Percentiles rank a stretch among this genome's conserved stretches.
phyloP scores from a whole-genome alignment of 2,888 invertebrate genomes.

The Melangyna quadrimaculata region DNA sequence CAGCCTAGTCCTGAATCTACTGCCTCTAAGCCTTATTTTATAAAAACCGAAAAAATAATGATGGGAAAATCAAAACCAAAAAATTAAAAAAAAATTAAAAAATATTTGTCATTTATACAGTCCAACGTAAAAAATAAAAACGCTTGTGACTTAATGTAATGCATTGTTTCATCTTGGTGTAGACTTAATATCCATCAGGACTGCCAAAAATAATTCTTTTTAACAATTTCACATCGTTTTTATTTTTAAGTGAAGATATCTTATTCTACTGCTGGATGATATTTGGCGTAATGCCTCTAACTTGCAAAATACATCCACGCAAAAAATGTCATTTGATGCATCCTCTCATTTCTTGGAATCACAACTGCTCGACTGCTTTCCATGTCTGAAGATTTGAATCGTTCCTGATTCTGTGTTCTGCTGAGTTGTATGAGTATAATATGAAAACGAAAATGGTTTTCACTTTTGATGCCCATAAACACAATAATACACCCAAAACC shows the following conservation, averaged over 20 bases:
- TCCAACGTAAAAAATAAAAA: background rate
- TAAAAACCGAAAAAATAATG: no score
- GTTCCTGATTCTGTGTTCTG: slow-evolving; percentile 68
- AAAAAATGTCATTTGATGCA: slow-evolving; percentile 54
- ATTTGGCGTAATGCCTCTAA: slow-evolving; percentile 14
- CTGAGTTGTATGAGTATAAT: background rate
- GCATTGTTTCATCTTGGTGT: background rate
- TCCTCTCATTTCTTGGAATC: slow-evolving; percentile 55
- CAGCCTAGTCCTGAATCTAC: no score
- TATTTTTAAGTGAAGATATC: slow-evolving; percentile 36
- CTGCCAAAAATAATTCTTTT: background rate
- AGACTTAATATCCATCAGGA: no score
- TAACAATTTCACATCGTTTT: background rate
- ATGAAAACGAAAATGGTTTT: background rate
- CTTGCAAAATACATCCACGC: slow-evolving; percentile 29
- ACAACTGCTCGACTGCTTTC: slow-evolving; percentile 50
- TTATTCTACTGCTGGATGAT: slow-evolving; percentile 17
- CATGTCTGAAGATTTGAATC: slow-evolving; percentile 79
- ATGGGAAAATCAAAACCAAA: no score
- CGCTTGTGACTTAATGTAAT: background rate
- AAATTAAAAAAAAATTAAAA: no score
- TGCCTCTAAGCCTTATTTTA: no score
- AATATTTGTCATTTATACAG: no score
- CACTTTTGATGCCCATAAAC: slow-evolving; percentile 65
- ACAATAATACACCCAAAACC: slow-evolving; percentile 59